These are phyloP conservation scores for Huso huso DNA, from an alignment of 2,797 vertebrate genomes.

Conservation along the genomic window DNA sequence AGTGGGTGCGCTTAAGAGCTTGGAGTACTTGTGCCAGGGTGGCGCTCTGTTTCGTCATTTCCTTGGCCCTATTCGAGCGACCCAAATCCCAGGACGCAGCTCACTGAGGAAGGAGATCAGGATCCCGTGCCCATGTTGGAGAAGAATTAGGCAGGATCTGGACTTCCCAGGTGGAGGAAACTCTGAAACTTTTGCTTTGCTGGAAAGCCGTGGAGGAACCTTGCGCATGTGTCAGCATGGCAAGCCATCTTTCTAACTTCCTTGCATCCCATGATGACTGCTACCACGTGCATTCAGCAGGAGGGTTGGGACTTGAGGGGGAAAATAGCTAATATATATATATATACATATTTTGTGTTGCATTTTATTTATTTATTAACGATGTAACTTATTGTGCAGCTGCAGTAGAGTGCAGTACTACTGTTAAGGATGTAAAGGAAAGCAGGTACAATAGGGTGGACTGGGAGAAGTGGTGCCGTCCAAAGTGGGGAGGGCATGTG, in stretches of 20 bases:
- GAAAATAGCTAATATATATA: slow-evolving; percentile 11
- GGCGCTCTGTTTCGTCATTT: too few relatives aligned
- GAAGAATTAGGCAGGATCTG: background rate
- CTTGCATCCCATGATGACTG: background rate
- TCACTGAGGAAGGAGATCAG: too few relatives aligned
- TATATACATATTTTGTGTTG: slow-evolving; percentile 16
- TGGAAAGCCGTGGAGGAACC: background rate
- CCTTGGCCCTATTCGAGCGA: too few relatives aligned
- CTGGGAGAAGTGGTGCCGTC: too few relatives aligned
- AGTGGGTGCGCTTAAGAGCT: too few relatives aligned
- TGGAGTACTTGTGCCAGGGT: too few relatives aligned
- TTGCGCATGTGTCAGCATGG: slow-evolving; percentile 18
- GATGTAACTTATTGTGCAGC: slow-evolving; percentile 10
- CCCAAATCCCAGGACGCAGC: too few relatives aligned
- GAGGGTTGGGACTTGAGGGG: background rate
- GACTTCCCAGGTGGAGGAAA: background rate
- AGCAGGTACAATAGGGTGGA: too few relatives aligned
- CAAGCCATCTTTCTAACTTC: background rate
- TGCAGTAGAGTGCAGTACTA: slow-evolving; percentile 1
- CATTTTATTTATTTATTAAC: slow-evolving; percentile 32
- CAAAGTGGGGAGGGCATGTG: too few relatives aligned
- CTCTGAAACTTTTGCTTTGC: background rate
- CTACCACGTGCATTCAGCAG: background rate
- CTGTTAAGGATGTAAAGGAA: slow-evolving; percentile 8
- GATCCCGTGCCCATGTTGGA: too few relatives aligned